phyloP scores from a whole-genome alignment of 2,113 vertebrate species.

The Gallinago jamesoni region DNA sequence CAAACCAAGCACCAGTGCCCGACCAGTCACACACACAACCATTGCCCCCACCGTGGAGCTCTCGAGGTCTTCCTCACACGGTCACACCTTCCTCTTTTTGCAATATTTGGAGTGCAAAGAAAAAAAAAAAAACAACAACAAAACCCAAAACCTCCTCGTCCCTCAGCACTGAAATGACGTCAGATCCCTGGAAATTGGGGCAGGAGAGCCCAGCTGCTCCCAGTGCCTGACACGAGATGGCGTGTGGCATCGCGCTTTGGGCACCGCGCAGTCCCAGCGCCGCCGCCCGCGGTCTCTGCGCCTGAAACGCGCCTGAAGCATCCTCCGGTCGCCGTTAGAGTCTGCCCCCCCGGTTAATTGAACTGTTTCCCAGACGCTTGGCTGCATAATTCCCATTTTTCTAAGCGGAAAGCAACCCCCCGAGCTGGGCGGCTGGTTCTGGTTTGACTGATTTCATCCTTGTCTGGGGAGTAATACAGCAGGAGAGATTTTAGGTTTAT shows the following conservation, averaged over 20 bases:
- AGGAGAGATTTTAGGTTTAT: not conserved
- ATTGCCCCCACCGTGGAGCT: fast-evolving
- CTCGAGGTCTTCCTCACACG: fast-evolving
- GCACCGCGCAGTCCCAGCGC: fast-evolving
- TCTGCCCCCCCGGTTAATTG: fast-evolving
- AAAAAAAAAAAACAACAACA: too few relatives aligned
- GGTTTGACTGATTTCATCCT: not conserved
- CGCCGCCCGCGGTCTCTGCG: not conserved
- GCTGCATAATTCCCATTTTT: not conserved
- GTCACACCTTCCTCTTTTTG: not conserved
- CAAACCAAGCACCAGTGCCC: not conserved
- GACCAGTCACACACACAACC: fast-evolving
- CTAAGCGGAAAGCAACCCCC: not conserved
- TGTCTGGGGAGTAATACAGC: not conserved
- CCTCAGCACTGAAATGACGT: not conserved
- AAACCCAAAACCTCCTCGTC: not conserved
- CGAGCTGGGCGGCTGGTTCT: not conserved
- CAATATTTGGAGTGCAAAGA: not conserved
- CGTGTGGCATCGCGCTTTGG: not conserved
- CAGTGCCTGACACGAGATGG: constrained; percentile 11
- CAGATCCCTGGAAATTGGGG: not conserved
- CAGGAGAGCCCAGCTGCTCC: not conserved
- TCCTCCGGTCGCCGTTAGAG: fast-evolving
- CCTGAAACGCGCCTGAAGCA: fast-evolving
- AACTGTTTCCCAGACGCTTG: fast-evolving